phyloP scores from a whole-genome alignment of 2,888 invertebrate genomes.

The Aphidius colemani region DNA sequence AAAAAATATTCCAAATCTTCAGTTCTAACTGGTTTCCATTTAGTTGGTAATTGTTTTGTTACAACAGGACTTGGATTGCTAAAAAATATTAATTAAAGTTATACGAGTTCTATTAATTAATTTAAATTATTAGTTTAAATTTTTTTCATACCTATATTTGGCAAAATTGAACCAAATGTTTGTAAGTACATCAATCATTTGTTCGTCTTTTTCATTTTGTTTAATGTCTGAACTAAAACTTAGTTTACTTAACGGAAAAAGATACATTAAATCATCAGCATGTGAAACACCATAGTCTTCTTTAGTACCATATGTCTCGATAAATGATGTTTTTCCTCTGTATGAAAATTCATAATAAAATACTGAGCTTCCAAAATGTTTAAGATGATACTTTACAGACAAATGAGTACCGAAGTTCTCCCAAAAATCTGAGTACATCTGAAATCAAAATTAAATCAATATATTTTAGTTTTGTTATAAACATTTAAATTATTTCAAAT shows the following conservation, averaged over 20 bases:
- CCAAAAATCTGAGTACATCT: conserved; percentile 77
- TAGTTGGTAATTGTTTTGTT: conserved; percentile 55
- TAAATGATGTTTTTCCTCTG: conserved; percentile 71
- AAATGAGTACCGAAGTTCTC: conserved; percentile 70
- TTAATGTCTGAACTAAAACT: conserved; percentile 65
- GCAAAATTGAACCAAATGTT: conserved; percentile 80
- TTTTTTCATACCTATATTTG: conserved; percentile 64
- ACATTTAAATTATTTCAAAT: neutral
- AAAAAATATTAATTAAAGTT: conserved; percentile 14
- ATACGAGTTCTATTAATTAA: neutral
- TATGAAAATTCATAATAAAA: conserved; percentile 73
- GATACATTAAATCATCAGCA: conserved; percentile 81
- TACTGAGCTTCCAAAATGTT: conserved; percentile 61
- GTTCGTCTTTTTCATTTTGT: conserved; percentile 65
- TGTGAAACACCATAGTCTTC: conserved; percentile 77
- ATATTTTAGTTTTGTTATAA: conserved; percentile 6
- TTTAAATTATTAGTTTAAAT: neutral
- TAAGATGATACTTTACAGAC: conserved; percentile 64
- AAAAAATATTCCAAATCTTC: conserved; percentile 63
- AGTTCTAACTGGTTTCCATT: conserved; percentile 68
- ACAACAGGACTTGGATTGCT: conserved; percentile 71
- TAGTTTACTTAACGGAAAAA: conserved; percentile 71
- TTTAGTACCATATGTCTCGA: conserved; percentile 70
- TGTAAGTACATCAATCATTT: conserved; percentile 68
- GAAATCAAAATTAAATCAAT: conserved; percentile 41